A percentile compares a stretch with the other conserved stretches of the same genome.
Evolutionary conservation across 2,888 invertebrate species (phyloP).

Genomic region (Nomada goodeniana): DNA sequence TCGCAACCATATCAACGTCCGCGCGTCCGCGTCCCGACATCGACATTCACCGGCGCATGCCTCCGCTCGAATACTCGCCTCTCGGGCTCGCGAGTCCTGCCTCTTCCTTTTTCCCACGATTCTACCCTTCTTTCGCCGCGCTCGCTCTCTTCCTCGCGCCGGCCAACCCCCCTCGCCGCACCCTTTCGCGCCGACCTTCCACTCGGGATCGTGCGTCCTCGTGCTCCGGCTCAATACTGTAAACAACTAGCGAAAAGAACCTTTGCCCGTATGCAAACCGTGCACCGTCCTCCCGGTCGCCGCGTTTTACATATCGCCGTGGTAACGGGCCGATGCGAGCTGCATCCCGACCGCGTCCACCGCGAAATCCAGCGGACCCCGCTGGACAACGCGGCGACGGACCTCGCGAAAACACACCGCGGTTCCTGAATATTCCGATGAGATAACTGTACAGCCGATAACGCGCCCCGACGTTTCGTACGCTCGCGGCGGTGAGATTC

Average conservation of each 20-base stretch:
- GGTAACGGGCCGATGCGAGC: conserved; percentile 61
- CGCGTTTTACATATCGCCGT: conserved; percentile 66
- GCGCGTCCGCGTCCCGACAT: conserved; percentile 69
- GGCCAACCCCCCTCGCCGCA: conserved; percentile 25
- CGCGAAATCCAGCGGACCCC: conserved; percentile 31
- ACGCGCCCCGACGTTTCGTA: neutral
- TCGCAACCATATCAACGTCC: conserved; percentile 65
- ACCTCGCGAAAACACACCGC: conserved; percentile 19
- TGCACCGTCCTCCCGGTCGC: conserved; percentile 54
- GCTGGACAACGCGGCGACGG: conserved; percentile 15
- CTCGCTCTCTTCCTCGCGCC: conserved; percentile 18
- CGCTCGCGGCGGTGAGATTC: neutral
- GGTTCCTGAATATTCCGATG: conserved; percentile 53
- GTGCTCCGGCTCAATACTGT: conserved; percentile 64
- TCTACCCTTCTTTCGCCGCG: neutral
- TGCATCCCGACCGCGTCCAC: conserved; percentile 45
- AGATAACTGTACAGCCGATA: conserved; percentile 46
- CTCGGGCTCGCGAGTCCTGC: conserved; percentile 29
- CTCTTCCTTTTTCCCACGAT: conserved; percentile 16
- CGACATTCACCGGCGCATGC: conserved; percentile 69
- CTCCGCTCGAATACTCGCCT: conserved; percentile 57
- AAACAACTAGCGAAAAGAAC: conserved; percentile 66
- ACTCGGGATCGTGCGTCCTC: conserved; percentile 45
- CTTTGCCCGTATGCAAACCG: conserved; percentile 65
- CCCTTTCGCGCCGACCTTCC: conserved; percentile 47